These are phyloP conservation scores for Lutjanus erythropterus DNA, from an alignment of 2,113 vertebrate genomes.

Conservation along the genomic window DNA sequence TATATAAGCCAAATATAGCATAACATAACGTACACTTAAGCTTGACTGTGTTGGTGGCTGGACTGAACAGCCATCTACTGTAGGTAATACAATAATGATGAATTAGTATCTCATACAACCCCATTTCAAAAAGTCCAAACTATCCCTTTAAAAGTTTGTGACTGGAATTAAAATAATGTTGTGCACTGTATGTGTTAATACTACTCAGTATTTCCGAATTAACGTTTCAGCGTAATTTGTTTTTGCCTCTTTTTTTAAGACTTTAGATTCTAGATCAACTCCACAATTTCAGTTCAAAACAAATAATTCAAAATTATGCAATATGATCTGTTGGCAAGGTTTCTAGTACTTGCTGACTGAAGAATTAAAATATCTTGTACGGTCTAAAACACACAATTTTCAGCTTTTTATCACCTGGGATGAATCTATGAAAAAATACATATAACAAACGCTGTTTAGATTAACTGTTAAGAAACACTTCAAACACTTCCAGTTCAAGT, in stretches of 20 bases:
- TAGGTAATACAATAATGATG: no score
- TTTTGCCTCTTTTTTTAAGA: background rate
- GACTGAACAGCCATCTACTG: no score
- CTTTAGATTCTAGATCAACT: background rate
- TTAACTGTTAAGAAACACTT: background rate
- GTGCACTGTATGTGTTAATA: background rate
- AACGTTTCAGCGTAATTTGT: background rate
- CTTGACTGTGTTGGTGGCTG: no score
- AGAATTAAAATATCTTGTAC: background rate
- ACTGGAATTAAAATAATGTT: no score
- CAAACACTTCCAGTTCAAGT: slow-evolving; percentile 26
- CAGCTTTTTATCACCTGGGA: background rate
- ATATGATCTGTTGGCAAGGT: background rate
- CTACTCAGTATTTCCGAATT: background rate
- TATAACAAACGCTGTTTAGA: no score
- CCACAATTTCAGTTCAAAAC: background rate
- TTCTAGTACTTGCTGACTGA: background rate
- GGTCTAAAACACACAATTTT: background rate
- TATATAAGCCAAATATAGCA: no score
- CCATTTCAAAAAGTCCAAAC: no score
- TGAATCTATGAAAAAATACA: background rate
- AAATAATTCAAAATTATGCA: background rate
- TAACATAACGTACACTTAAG: no score
- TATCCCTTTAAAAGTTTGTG: no score
- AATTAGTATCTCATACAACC: no score